These are phyloP conservation scores for Cyphomyrus plagiostoma DNA, from an alignment of 2,113 vertebrate genomes.

Conservation along the genomic window DNA sequence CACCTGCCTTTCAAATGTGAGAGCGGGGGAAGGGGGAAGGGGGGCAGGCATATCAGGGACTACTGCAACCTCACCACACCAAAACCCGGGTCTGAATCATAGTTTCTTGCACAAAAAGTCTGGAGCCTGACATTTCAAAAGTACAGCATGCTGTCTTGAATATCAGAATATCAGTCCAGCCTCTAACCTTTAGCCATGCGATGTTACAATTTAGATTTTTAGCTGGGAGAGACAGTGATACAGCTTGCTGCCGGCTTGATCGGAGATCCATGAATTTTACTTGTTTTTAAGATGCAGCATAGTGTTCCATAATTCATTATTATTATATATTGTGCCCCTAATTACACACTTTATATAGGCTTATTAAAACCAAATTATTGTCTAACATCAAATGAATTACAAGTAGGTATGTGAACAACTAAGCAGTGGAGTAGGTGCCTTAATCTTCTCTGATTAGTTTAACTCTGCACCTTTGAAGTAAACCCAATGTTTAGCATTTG, in stretches of 20 bases:
- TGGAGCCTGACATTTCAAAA: not conserved
- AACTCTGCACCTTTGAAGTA: not conserved
- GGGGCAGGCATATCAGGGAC: not conserved
- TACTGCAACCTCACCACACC: not conserved
- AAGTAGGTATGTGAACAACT: not conserved
- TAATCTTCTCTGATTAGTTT: not conserved
- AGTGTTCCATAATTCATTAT: not conserved
- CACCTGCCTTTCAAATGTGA: conserved; percentile 33
- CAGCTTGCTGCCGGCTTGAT: not conserved
- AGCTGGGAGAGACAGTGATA: not conserved
- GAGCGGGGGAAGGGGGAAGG: not conserved
- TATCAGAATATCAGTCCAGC: not conserved
- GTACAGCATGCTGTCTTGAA: not conserved
- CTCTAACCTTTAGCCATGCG: not conserved
- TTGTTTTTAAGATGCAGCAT: not conserved
- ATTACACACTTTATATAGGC: conserved; percentile 1
- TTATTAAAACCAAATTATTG: conserved; percentile 6
- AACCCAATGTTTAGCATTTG: not conserved
- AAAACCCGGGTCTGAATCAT: not conserved
- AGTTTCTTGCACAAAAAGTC: not conserved
- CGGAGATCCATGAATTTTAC: not conserved
- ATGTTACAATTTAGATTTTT: not conserved
- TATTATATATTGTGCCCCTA: not conserved
- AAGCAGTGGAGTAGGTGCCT: not conserved
- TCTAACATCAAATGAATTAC: conserved; percentile 3